These are phyloP conservation scores for Ruditapes philippinarum DNA, from an alignment of 1,140 invertebrate species.

Conservation along the genomic window DNA sequence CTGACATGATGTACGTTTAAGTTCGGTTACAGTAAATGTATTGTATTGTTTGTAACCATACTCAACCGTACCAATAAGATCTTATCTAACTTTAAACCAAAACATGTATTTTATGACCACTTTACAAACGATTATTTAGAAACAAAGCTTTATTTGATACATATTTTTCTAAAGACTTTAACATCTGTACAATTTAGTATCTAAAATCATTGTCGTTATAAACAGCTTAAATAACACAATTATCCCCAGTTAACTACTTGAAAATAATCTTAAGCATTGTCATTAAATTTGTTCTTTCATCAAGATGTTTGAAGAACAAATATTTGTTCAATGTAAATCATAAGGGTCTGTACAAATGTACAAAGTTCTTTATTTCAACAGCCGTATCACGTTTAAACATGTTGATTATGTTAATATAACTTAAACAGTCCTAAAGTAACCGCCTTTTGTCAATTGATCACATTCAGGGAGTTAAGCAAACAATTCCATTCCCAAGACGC, in stretches of 20 bases:
- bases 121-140: not conserved
- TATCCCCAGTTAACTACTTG: not conserved
- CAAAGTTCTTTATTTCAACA: not conserved
- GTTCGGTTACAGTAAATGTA: no score
- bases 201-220: not conserved
- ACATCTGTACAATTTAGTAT: not conserved
- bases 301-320: not conserved
- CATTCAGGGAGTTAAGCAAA: not conserved
- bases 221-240: not conserved
- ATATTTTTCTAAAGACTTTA: not conserved
- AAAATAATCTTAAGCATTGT: not conserved
- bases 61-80: no score
- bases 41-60: no score
- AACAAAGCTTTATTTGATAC: not conserved
- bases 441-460: not conserved
- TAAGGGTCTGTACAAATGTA: not conserved
- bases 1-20: no score
- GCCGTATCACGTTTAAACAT: not conserved
- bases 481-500: not conserved
- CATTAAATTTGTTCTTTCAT: not conserved
- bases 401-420: not conserved
- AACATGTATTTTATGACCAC: not conserved
- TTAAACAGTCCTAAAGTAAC: no score
- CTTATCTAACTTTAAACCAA: not conserved
- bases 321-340: not conserved